Evolutionary conservation across 1,140 invertebrate genomes (phyloP).

Genomic region (Drosophila malerkotliana): DNA sequence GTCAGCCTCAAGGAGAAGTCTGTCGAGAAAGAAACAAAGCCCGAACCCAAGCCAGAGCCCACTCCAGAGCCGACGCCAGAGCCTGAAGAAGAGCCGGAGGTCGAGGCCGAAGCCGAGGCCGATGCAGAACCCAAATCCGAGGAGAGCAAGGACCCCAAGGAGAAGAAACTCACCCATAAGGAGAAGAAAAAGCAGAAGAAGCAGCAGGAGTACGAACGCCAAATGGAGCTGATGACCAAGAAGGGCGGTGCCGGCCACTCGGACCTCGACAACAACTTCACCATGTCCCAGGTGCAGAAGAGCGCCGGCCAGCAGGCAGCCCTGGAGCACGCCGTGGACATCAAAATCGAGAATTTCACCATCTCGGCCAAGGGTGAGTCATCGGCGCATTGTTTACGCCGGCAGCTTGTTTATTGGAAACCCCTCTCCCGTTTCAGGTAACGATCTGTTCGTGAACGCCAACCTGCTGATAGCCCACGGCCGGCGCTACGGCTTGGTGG

Average conservation of each 20-base stretch:
- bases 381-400: not conserved
- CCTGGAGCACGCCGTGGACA: slow-evolving; percentile 97
- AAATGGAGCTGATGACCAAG: slow-evolving; percentile 94
- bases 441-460: slow-evolving; percentile 99
- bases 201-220: slow-evolving; percentile 95
- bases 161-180: slow-evolving; percentile 95
- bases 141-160: slow-evolving; percentile 73
- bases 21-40: not conserved
- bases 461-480: slow-evolving; percentile 96
- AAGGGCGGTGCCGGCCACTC: slow-evolving; percentile 94
- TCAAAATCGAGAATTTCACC: slow-evolving; percentile 99
- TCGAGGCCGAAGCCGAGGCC: slow-evolving; percentile 1
- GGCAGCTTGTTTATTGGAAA: not conserved
- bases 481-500: slow-evolving; percentile 98
- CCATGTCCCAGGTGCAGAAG: slow-evolving; percentile 97
- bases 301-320: slow-evolving; percentile 92
- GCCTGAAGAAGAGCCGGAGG: not conserved
- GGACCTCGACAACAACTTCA: slow-evolving; percentile 96
- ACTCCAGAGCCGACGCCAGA: slow-evolving; percentile 26
- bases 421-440: slow-evolving; percentile 86
- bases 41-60: slow-evolving; percentile 1
- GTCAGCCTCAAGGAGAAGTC: slow-evolving; percentile 29
- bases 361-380: slow-evolving; percentile 97
- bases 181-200: slow-evolving; percentile 98
- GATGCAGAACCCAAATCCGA: slow-evolving; percentile 51